Base-by-base conservation (phyloP, 2,797 vertebrate genomes). In the Fistularia commersonii region DNA sequence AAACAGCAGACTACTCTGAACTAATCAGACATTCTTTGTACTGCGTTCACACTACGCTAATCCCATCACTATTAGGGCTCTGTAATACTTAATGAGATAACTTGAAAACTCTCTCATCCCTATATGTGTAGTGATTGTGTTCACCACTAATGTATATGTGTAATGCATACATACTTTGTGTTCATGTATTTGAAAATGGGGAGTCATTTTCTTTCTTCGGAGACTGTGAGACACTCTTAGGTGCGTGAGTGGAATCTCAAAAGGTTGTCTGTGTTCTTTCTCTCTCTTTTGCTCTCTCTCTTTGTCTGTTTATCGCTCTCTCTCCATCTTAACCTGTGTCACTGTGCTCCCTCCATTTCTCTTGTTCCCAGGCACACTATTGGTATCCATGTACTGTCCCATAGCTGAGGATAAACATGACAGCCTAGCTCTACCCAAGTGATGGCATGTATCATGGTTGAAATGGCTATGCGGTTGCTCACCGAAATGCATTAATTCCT, bases 211-310 rank as follows among this genome's bases (percentile, higher is more conserved):
- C 79, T 77, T 82, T 82, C 80, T 80, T 80, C 61, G 77, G 82
- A 86, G 85, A 81, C 75, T 39, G 54, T 80, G 77, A 79, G 76
- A 79, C 70, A 72, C 77, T 77, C 63, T 68, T 59, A 67, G 65
- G 58, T 37, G 60, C 77, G 84, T 89, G 87, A 81, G 84, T 55
- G 51, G 87, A 86, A 88, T 87, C 72, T 80, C 71, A 83, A 85
- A 76, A 77, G 64, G 58, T 64, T 66, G 75, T 69, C 76, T 82
- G 63, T 78, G 31, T 9, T 55, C 35, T 64, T 14, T 43, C 32
- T 41, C 14, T 51, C 49, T 53, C 38, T 60, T 32, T 72, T 36
- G 55, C 41, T 49, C 51, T 66, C 45, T 51, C 56, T 49, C 44
- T 6, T 47, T 23, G 32, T 66, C 67, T 74, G 40, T 52, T 46